Evolutionary conservation across 2,113 vertebrate species (phyloP).

Genomic region (Deroptyus accipitrinus): DNA sequence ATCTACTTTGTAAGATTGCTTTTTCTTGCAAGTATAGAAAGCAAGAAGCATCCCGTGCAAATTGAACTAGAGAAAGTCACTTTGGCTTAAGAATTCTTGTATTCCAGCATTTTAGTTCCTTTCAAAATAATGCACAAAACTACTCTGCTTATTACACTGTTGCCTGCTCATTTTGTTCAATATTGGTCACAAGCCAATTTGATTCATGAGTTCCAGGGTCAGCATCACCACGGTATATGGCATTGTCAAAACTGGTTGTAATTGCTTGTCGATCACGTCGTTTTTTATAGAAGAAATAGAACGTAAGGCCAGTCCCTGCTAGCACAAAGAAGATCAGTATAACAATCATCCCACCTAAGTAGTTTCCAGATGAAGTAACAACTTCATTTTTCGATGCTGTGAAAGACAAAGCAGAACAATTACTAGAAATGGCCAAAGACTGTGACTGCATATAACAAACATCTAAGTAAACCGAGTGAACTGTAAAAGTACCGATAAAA

Average conservation of each 20-base stretch:
- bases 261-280: slow-evolving; percentile 54
- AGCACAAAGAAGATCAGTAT: slow-evolving; percentile 79
- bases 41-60: background rate
- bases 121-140: background rate
- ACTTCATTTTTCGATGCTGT: slow-evolving; percentile 44
- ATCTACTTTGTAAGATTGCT: background rate
- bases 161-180: slow-evolving; percentile 89
- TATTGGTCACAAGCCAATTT: slow-evolving; percentile 86
- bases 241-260: slow-evolving; percentile 84
- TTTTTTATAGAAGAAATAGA: slow-evolving; percentile 82
- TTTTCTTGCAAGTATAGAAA: slow-evolving; percentile 27
- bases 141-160: slow-evolving; percentile 36
- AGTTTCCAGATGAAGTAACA: slow-evolving; percentile 3
- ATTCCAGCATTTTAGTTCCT: background rate
- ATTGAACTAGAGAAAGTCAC: slow-evolving; percentile 23
- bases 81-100: slow-evolving; percentile 25
- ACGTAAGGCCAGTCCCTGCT: slow-evolving; percentile 64
- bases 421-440: background rate
- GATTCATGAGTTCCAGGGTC: slow-evolving; percentile 76
- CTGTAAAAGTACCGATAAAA: background rate
- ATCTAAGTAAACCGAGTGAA: background rate
- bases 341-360: slow-evolving; percentile 73
- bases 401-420: slow-evolving; percentile 13
- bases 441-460: background rate
- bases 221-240: slow-evolving; percentile 79